Base-by-base conservation (phyloP, 1,140 invertebrate species). In the Battus philenor region DNA sequence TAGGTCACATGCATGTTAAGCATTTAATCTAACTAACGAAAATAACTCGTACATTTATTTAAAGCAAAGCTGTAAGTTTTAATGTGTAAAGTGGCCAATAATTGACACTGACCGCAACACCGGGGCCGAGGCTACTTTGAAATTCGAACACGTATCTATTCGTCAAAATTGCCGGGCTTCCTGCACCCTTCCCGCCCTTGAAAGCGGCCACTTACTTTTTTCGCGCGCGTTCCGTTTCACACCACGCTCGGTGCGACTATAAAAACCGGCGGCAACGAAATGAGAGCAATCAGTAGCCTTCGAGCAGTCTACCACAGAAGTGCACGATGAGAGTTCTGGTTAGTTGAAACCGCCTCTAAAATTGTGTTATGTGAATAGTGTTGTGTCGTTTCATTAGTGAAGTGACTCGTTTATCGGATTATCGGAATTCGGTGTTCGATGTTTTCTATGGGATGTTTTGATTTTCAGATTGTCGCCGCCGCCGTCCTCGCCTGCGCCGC, bases 301-400 rank as follows among this genome's bases (percentile, higher is more conserved):
- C 78, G 80, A 67, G 80, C 78, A 84, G 80, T 84, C 80, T 80
- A 74, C 62, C 47, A 77, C 68, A 75, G 80, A 85, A 85, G 76
- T 85, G 75, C 80, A 85, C 62, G 78, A 84, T 84, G 80, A 82
- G 80, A 84, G 60, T 84, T 77, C 80, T 84, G 80, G 80, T 82
- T 59, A 77, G 80, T 80, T 70, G 30, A 45, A 27, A 52, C 22
- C 34, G 20, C 16, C 20, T 39, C 30, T 47, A 50, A 50, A 34
- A 30, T 54, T 53, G 63, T 64, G 57, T 54, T 55, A 55, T 39
- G 54, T 67, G 56, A 61, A 57, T 46, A 60, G 70, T 65, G 58
- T 33, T 38, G 60, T 69, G 69, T 27, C 17, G 29, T 38, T 44
- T 33, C 33, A 41, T 26, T 65, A 62, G 67, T 76, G 69, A 22